Evolutionary conservation across 2,888 invertebrate genomes (phyloP).

Genomic region (Lepidochrysops patricia): DNA sequence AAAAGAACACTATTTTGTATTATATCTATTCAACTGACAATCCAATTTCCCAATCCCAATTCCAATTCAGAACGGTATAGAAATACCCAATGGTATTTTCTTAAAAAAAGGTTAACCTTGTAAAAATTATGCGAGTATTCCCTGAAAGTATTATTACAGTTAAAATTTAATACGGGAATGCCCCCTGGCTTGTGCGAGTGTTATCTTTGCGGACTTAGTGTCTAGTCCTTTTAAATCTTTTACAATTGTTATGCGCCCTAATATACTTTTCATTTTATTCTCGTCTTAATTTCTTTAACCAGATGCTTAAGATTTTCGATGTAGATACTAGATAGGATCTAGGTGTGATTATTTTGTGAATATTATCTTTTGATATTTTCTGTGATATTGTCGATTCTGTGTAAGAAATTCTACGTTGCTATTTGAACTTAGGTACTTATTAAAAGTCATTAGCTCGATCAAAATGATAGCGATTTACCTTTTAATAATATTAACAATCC

Average conservation of each 20-base stretch:
- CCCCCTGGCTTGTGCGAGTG: not conserved
- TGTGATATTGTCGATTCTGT: not conserved
- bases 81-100: no score
- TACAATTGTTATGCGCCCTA: not conserved
- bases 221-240: slow-evolving; percentile 7
- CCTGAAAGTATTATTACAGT: no score
- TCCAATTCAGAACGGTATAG: no score
- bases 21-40: no score
- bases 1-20: no score
- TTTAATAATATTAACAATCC: not conserved
- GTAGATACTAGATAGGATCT: slow-evolving; percentile 16
- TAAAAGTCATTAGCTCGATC: no score
- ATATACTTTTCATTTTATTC: not conserved
- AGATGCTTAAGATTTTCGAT: slow-evolving; percentile 20
- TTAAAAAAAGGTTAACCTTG: no score
- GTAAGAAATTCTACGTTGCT: not conserved
- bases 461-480: no score
- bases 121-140: no score
- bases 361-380: slow-evolving; percentile 12
- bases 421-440: no score
- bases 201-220: slow-evolving; percentile 11
- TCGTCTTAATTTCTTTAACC: slow-evolving; percentile 5
- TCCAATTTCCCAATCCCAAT: no score
- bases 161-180: no score
- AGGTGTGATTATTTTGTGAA: not conserved